Conservation (phyloP, 2,888 invertebrate genomes). For the Syrphus vitripennis region DNA sequence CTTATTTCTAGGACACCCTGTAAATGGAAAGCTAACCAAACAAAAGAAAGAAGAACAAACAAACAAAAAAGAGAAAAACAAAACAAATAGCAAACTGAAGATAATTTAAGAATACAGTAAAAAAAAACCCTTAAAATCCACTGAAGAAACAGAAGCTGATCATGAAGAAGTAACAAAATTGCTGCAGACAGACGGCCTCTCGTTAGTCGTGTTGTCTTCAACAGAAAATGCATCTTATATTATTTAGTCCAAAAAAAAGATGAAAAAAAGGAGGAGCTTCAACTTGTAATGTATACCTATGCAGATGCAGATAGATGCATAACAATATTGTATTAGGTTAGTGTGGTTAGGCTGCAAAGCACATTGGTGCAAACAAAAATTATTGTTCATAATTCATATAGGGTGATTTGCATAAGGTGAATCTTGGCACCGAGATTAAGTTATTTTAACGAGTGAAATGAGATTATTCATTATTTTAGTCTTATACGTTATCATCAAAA, state of each 20-base stretch:
- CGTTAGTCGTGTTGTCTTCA: slow-evolving; percentile 32
- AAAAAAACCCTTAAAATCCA: neutral
- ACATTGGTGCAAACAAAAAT: neutral
- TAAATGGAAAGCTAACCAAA: neutral
- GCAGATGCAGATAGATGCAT: neutral
- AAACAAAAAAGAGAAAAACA: slow-evolving; percentile 7
- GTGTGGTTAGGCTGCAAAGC: neutral
- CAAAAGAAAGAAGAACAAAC: slow-evolving; percentile 6
- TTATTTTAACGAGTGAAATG: too few relatives aligned
- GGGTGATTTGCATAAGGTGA: too few relatives aligned
- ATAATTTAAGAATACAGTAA: neutral
- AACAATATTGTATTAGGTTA: neutral
- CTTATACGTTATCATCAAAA: too few relatives aligned
- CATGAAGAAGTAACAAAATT: slow-evolving; percentile 29
- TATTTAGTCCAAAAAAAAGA: neutral
- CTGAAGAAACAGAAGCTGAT: slow-evolving; percentile 30
- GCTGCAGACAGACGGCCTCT: slow-evolving; percentile 19
- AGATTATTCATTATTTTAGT: too few relatives aligned
- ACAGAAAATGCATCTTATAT: slow-evolving; percentile 40
- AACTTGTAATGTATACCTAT: neutral
- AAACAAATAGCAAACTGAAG: neutral
- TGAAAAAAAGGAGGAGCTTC: neutral
- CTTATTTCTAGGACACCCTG: neutral
- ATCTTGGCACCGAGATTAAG: too few relatives aligned
- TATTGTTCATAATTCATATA: too few relatives aligned